phyloP scores from a whole-genome alignment of 2,113 vertebrate genomes.

The Podocnemis expansa region DNA sequence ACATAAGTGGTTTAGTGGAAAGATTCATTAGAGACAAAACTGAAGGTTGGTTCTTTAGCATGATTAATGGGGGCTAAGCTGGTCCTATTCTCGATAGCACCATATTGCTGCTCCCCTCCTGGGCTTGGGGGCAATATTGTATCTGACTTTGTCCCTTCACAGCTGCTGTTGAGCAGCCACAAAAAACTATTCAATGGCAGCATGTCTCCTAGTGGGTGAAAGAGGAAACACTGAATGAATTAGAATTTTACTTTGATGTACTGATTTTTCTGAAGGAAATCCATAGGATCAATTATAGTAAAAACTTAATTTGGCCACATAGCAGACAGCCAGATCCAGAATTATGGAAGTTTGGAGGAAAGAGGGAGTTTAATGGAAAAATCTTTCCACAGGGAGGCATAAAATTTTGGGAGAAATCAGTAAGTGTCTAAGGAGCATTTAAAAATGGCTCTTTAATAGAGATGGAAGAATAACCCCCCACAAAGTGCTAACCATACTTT shows the following conservation, averaged over 20 bases:
- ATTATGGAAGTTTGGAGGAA: slow-evolving; percentile 46
- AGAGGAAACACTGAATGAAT: background rate
- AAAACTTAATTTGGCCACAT: slow-evolving; percentile 53
- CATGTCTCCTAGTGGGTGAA: background rate
- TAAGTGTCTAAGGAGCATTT: slow-evolving; percentile 61
- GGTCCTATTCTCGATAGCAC: background rate
- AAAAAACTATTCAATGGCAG: background rate
- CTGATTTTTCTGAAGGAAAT: slow-evolving; percentile 57
- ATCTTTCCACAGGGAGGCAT: slow-evolving; percentile 59
- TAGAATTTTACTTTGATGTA: slow-evolving; percentile 48
- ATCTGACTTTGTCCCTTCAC: background rate
- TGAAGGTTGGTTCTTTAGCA: background rate
- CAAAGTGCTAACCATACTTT: slow-evolving; percentile 57
- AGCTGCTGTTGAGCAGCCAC: background rate
- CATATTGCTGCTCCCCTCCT: background rate
- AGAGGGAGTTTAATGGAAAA: slow-evolving; percentile 63
- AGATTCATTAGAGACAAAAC: background rate
- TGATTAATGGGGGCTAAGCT: background rate
- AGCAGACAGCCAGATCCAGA: slow-evolving; percentile 57
- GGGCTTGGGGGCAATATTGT: background rate
- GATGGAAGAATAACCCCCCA: slow-evolving; percentile 52
- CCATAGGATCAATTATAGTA: slow-evolving; percentile 50
- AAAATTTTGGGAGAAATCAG: slow-evolving; percentile 69
- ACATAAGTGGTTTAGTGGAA: background rate
- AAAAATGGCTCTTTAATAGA: slow-evolving; percentile 55